Percentiles rank a stretch among this genome's conserved stretches.
Evolutionary conservation across 2,797 vertebrate genomes (phyloP).

Genomic region (Epinephelus malabaricus): DNA sequence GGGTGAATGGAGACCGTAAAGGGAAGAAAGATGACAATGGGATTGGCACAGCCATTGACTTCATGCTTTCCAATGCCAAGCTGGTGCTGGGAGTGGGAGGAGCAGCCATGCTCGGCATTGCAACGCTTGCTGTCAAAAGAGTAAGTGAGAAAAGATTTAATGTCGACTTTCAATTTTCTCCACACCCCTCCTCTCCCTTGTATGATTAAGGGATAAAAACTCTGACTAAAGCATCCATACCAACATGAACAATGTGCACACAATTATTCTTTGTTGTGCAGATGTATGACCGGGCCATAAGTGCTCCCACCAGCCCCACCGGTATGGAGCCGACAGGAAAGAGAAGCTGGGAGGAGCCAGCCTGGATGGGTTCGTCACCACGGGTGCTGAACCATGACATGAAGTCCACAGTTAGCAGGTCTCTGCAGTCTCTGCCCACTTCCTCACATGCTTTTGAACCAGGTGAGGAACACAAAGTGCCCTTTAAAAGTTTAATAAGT

Average conservation of each 20-base stretch:
- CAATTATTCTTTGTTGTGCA: constrained; percentile 63
- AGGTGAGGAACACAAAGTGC: constrained; percentile 60
- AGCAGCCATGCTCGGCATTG: constrained; percentile 97
- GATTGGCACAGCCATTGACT: constrained; percentile 95
- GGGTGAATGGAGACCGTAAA: constrained; percentile 91
- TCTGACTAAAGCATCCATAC: not conserved
- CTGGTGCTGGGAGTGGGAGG: constrained; percentile 97
- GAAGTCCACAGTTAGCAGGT: constrained; percentile 94
- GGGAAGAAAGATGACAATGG: constrained; percentile 97
- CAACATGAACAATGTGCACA: not conserved
- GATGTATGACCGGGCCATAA: constrained; percentile 98
- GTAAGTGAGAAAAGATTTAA: constrained; percentile 80
- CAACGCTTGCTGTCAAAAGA: constrained; percentile 95
- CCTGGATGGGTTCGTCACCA: constrained; percentile 95
- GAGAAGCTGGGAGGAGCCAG: constrained; percentile 98
- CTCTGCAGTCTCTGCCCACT: constrained; percentile 94
- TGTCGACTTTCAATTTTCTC: not conserved
- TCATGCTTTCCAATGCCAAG: constrained; percentile 97
- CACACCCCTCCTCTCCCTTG: not conserved
- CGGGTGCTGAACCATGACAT: constrained; percentile 92
- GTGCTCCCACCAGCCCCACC: constrained; percentile 96
- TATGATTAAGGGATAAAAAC: not conserved
- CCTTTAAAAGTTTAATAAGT: not conserved
- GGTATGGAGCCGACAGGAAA: constrained; percentile 90
- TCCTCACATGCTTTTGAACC: constrained; percentile 80